Evolutionary conservation across 2,113 vertebrate genomes (phyloP).

Genomic region (Plecturocebus donacophilus): DNA sequence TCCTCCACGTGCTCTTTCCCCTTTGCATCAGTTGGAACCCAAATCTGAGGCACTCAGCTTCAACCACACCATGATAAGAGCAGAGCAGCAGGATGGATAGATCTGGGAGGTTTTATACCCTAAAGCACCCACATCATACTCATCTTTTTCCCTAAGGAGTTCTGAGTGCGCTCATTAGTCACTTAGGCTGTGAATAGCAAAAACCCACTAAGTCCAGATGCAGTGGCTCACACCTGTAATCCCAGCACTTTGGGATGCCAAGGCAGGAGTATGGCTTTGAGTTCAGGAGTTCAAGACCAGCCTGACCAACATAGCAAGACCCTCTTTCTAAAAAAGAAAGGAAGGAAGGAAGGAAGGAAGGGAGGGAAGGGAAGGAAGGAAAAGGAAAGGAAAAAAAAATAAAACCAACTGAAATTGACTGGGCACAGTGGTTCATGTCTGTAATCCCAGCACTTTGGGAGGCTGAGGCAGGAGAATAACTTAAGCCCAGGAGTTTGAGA

Average conservation of each 20-base stretch:
- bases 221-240: too few relatives aligned
- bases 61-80: not conserved
- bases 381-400: too few relatives aligned
- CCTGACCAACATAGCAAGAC: too few relatives aligned
- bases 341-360: too few relatives aligned
- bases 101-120: not conserved
- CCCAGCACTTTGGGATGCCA: too few relatives aligned
- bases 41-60: not conserved
- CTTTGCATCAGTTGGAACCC: not conserved
- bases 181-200: not conserved
- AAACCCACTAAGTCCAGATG: not conserved
- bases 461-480: not conserved
- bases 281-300: too few relatives aligned
- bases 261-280: too few relatives aligned
- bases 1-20: too few relatives aligned
- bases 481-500: not conserved
- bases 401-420: not conserved
- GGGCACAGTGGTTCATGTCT: not conserved
- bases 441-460: not conserved
- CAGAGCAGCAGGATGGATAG: not conserved
- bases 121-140: not conserved
- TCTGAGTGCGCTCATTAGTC: not conserved
- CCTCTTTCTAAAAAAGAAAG: too few relatives aligned
- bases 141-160: not conserved
- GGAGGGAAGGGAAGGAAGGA: fast-evolving